Evolutionary conservation across 1,140 invertebrate genomes (phyloP), one percentile per base, ranked within the genome.

Genomic region (Centruroides sculpturatus): DNA sequence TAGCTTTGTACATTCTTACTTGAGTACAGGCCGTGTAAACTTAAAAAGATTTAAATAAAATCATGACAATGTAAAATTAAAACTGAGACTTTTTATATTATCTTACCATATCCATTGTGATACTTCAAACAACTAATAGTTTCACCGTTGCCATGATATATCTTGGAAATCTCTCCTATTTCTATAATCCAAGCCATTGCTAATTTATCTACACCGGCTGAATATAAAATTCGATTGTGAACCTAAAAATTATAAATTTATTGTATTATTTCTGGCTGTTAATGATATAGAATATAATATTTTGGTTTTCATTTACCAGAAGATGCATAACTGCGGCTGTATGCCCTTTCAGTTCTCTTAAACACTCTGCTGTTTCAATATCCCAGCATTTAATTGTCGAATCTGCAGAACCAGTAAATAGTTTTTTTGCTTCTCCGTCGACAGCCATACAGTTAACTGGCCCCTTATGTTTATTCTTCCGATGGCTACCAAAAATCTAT

Each of bases 171-270:
- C 66, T 81, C 78, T 4, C 78, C 79, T 67, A 78, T 79, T 53
- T 81, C 79, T 35, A 76, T 73, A 3, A 81, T 78, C 79, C 79
- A 81, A 35, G 77, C 77, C 59, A 76, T 66, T 35, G 72, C 78
- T 3, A 77, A 79, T 59, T 74, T 72, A 64, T 81, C 79, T 0
- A 73, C 71, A 66, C 77, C 78, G 49, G 76, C 77, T 0, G 76
- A 77, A 69, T 80, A 81, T 59, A 80, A 65, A 36, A 80, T 74
- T 59, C 77, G 74, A 64, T 79, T 79, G 5, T 74, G 69, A 41
- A 76, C 73, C 76, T 77, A 64, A 3, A 64, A 60, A 48, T 8
- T 35, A 48, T 58, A 50, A 1, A 3, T 41, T 41, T 5, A 0
- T 41, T 41, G 5, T 41, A 41, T 23, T 8, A 6, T 41, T 41